Evolutionary conservation across 2,888 invertebrate species (phyloP), one percentile per base, ranked within the genome.

Genomic region (Caenorhabditis sp.): DNA sequence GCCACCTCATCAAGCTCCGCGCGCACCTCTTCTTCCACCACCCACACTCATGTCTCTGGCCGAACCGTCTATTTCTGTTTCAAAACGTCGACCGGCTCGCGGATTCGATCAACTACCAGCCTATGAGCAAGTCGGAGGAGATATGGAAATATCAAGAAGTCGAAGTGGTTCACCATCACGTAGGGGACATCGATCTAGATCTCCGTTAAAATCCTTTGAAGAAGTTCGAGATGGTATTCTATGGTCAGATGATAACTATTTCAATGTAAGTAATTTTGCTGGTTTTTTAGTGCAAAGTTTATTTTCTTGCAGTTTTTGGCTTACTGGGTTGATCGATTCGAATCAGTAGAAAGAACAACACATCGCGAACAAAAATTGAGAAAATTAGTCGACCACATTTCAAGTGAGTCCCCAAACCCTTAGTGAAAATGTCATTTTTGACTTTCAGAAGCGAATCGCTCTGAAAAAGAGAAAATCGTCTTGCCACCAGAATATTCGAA

Each of bases 71-170:
- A 3, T 43, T 10, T 43, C 43, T 3, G 5, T 31, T 10, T 10
- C 31, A 6, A 31, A 10, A 10, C 31, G 31, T 31, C 43, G 43
- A n/a, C n/a, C n/a, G 2, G 17, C 14, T 17, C 43, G 43, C 14
- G 43, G 43, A 14, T 43, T 43, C 14, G 43, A 43, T 14, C 43
- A 43, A 43, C 3, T 17, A 17, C 19, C 66, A 21, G 65, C 62
- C 1, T 54, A 62, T 1, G 70, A 70, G 19, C 62, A 54, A 10
- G 23, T 70, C 6, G 70, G 70, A 1, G 70, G 70, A 17, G 70
- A 70, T 23, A 70, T 70, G 70, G 70, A 70, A 17, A 70, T 70
- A 5, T 43, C 43, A 17, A 43, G 43, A 43, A 26, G 66, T 37
- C 58, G 70, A 55, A 66, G 66, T n/a, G 23, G 66, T n/a, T 70